Evolutionary conservation across 2,888 invertebrate species (phyloP).

Genomic region (Kuschelorhynchus macadamiae): DNA sequence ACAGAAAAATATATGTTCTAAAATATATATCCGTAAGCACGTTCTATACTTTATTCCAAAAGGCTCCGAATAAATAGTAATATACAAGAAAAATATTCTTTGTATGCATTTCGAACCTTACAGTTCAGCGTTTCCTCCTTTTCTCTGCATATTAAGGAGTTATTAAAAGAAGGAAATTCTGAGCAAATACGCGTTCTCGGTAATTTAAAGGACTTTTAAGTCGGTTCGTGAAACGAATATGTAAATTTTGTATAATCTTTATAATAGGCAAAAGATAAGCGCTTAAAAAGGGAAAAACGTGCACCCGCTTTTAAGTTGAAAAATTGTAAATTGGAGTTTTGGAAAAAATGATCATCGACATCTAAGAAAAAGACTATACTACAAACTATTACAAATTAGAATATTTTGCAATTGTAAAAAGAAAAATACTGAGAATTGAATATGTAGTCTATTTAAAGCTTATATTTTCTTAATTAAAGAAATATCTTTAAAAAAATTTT

Average conservation of each 20-base stretch:
- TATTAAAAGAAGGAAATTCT: constrained; percentile 45
- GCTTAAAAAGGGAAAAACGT: constrained; percentile 26
- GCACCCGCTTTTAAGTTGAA: neutral
- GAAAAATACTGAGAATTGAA: too few species aligned
- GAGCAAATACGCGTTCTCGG: constrained; percentile 46
- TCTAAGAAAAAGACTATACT: too few species aligned
- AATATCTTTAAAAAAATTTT: too few species aligned
- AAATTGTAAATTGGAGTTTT: neutral
- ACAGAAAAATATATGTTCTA: too few species aligned
- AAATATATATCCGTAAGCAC: too few species aligned
- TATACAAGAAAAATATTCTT: constrained; percentile 26
- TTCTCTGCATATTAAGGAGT: constrained; percentile 40
- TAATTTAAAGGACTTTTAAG: constrained; percentile 45
- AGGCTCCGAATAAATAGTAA: constrained; percentile 10
- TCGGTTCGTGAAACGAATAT: constrained; percentile 48
- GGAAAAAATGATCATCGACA: neutral
- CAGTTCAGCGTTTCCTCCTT: constrained; percentile 27
- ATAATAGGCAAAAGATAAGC: constrained; percentile 45
- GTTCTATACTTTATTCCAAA: too few species aligned
- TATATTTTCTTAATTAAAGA: too few species aligned
- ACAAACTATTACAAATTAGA: too few species aligned
- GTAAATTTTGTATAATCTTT: constrained; percentile 47
- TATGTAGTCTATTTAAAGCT: too few species aligned
- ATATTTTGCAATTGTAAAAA: too few species aligned
- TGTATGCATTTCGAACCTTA: constrained; percentile 27